Base-by-base conservation (phyloP, 2,888 invertebrate genomes). In the Polydrusus pterygomalis region DNA sequence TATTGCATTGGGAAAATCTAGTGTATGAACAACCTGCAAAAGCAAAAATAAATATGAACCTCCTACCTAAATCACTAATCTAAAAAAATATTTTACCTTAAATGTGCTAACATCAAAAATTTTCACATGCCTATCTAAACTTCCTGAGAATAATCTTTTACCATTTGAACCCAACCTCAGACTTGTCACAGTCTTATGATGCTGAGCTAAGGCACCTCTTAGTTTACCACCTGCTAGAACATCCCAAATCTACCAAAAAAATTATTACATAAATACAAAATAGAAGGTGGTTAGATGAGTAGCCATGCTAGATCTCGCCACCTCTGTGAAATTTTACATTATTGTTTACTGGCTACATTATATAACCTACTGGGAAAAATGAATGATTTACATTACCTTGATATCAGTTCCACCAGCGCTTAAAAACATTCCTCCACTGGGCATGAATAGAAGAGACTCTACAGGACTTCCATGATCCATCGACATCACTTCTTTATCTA, bases 171-270 rank as follows among this genome's bases (percentile, higher is more conserved):
- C 95, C 77, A 98, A 90, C 79, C 92, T 90, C 63, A 99, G 86
- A 79, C 95, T 94, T 0, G 97, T 99, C 0, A 99, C 93, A 0
- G 98, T 97, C 89, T 99, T 99, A 87, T 98, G 97, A 88, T 99
- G 99, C 82, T 96, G 95, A 1, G 94, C 94, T 79, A 99, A 91
- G 82, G 92, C 93, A 1, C 96, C 93, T 25, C 99, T 86, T 70
- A 96, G 88, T 85, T 94, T 93, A 10, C 97, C 97, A 34, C 97
- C 96, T 79, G 95, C 92, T 65, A 97, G 90, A 6, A 94, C 92
- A 87, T 99, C 98, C 98, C 98, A 99, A 0, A 99, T 94, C 73
- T 76, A 70, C 25, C 25, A 25, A 25, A 93, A n/a, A 86, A 95
- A 94, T 43, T 94, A 96, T 1, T 79, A 78, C 15, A 54, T 34